Evolutionary conservation across 1,140 invertebrate genomes (phyloP), one percentile per base, ranked within the genome.

Genomic region (Aphaenogaster ashmeadi): DNA sequence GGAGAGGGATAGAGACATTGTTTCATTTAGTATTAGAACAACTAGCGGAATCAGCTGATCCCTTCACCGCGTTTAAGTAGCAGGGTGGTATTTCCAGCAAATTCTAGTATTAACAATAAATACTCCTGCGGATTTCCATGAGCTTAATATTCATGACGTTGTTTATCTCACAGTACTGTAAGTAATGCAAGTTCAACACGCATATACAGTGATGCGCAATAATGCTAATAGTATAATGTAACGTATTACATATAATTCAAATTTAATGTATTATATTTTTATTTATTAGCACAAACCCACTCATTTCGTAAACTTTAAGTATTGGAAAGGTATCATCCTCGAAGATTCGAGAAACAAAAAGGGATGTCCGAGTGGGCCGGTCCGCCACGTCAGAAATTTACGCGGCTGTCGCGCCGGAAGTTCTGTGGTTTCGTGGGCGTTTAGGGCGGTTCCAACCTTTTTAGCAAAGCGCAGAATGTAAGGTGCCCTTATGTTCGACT

Each of bases 401-500:
- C 90, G 90, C 74, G 71, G 79, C 66, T 87, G 62, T 86, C 75
- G 81, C 85, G 52, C 52, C 80, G 77, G 78, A 90, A 92, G 89
- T 92, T 92, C 87, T 81, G 18, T 60, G 67, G 77, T 66, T 88
- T 87, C 62, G 36, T 58, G 21, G 52, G 47, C 54, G 33, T 41
- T 69, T 64, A 38, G 58, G 36, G 13, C 38, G 64, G 52, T 56
- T 60, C 13, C 80, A 11, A 71, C 62, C 85, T 84, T 89, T 91
- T 91, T 87, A 89, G 60, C 75, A 84, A n/a, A 75, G 13, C 79
- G 79, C 72, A 71, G 78, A 86, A 87, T 88, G 77, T 90, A 90
- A 91, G 83, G 86, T 78, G 90, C 88, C 84, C 88, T 92, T 92
- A 87, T 72, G 78, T 86, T 77, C 87, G 72, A 90, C 78, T 27